A percentile compares a stretch with the other conserved stretches of the same genome.
Conservation (phyloP, 2,113 vertebrate genomes). For the Odobenus rosmarus region DNA sequence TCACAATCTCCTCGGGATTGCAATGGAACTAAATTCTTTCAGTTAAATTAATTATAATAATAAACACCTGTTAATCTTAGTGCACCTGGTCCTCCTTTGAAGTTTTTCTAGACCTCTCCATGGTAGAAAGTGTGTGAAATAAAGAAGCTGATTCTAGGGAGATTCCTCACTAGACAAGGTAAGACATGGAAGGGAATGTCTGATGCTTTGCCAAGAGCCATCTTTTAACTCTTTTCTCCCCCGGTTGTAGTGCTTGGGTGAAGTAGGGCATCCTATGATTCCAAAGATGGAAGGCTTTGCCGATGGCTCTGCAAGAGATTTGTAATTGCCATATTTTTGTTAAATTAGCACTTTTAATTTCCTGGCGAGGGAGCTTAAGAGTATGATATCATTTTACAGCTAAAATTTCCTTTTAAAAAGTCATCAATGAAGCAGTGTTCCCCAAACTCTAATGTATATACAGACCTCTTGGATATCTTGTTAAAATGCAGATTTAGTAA, state of each 20-base stretch:
- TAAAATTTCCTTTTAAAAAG: neutral
- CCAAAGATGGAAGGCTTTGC: neutral
- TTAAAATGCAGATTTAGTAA: conserved; percentile 4
- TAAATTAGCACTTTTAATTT: conserved; percentile 39
- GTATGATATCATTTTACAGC: conserved; percentile 24
- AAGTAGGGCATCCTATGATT: neutral
- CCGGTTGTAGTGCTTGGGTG: neutral
- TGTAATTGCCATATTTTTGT: neutral
- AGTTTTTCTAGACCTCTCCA: conserved; percentile 71
- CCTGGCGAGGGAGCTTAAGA: conserved; percentile 24
- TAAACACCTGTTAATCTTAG: conserved; percentile 17
- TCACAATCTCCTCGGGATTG: neutral
- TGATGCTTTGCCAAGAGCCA: conserved; percentile 72
- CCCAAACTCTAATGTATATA: neutral
- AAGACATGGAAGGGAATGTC: conserved; percentile 76
- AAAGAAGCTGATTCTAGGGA: conserved; percentile 75
- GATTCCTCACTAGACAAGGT: conserved; percentile 74
- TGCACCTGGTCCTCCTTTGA: conserved; percentile 51
- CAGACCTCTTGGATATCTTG: neutral
- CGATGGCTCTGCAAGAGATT: neutral
- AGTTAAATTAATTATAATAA: conserved; percentile 19
- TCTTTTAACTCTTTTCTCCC: conserved; percentile 76
- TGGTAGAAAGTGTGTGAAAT: conserved; percentile 77
- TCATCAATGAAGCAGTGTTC: neutral
- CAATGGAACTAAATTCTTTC: neutral